phyloP scores from a whole-genome alignment of 2,113 vertebrate species.

The Tyto alba region DNA sequence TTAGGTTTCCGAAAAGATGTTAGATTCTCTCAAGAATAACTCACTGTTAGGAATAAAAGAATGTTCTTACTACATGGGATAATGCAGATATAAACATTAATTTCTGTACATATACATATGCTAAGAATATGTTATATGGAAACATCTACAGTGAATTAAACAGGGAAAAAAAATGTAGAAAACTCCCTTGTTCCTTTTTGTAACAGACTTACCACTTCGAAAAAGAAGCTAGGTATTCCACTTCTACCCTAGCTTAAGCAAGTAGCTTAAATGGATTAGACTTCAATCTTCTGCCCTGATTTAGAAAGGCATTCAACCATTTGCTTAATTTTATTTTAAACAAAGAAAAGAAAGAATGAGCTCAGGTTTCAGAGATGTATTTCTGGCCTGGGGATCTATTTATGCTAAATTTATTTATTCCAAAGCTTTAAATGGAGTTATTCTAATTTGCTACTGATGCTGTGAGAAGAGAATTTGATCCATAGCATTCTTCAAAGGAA shows the following conservation, averaged over 20 bases:
- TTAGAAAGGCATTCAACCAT: conserved; percentile 33
- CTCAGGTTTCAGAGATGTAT: neutral
- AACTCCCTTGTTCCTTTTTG: neutral
- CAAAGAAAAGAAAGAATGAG: neutral
- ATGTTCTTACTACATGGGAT: neutral
- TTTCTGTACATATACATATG: neutral
- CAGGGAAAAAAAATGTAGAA: neutral
- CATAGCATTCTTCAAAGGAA: neutral
- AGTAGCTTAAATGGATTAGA: conserved; percentile 13
- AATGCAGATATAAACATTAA: neutral
- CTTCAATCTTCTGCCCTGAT: conserved; percentile 4
- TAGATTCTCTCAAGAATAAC: neutral
- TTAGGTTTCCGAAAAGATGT: neutral
- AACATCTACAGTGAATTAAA: neutral
- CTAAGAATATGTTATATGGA: neutral
- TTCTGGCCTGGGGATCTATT: conserved; percentile 21
- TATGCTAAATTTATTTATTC: conserved; percentile 41
- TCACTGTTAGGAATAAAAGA: neutral
- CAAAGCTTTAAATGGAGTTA: conserved; percentile 6
- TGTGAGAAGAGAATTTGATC: neutral
- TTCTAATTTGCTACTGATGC: neutral
- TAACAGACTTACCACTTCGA: neutral
- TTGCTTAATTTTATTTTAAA: conserved; percentile 43
- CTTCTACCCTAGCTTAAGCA: neutral
- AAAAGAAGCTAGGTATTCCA: neutral